phyloP scores from a whole-genome alignment of 2,113 vertebrate species.

The Megaptera novaeangliae region DNA sequence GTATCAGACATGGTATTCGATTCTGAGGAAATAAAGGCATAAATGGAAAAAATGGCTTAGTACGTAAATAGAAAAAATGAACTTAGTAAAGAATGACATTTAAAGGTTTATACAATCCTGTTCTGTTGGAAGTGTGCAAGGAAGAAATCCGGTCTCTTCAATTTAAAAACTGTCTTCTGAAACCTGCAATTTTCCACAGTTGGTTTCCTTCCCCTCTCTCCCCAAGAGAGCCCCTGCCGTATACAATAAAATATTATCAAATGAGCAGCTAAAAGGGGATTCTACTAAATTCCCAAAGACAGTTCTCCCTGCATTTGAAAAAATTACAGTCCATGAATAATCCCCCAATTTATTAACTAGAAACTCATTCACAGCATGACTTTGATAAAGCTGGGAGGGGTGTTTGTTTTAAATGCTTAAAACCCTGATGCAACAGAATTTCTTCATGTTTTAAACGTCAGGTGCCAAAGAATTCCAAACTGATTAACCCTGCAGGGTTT shows the following conservation, averaged over 20 bases:
- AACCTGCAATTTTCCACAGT: slow-evolving; percentile 34
- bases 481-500: not conserved
- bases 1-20: not conserved
- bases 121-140: not conserved
- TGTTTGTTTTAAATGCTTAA: slow-evolving; percentile 10
- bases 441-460: slow-evolving; percentile 33
- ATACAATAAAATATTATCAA: not conserved
- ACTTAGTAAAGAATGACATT: not conserved
- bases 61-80: not conserved
- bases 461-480: not conserved
- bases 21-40: not conserved
- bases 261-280: not conserved
- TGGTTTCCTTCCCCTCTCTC: not conserved
- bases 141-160: not conserved
- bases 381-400: not conserved
- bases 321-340: not conserved
- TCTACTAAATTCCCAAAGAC: slow-evolving; percentile 17
- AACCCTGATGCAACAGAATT: not conserved
- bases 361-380: not conserved
- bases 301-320: not conserved
- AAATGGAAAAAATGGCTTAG: not conserved
- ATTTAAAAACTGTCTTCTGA: slow-evolving; percentile 21
- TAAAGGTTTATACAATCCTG: not conserved
- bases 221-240: not conserved
- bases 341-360: not conserved